Evolutionary conservation across 2,113 vertebrate species (phyloP).

Genomic region (Astatotilapia flaviijosephi): DNA sequence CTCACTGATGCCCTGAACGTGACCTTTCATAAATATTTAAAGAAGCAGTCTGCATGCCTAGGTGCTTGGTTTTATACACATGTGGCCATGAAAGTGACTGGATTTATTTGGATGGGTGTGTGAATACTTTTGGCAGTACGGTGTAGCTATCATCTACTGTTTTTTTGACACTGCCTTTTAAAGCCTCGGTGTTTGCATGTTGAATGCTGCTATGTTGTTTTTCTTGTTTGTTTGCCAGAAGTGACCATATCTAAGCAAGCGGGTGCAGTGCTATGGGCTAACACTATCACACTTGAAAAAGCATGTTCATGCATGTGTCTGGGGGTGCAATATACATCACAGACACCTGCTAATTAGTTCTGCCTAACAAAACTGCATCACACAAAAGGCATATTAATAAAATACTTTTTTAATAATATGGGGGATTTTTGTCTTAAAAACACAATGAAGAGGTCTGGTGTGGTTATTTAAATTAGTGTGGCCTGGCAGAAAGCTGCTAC

Average conservation of each 20-base stretch:
- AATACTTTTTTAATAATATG: rapidly evolving
- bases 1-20: not conserved
- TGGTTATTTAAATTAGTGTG: not conserved
- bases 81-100: not conserved
- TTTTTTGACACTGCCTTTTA: not conserved
- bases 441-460: not conserved
- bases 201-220: not conserved
- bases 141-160: not conserved
- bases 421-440: not conserved
- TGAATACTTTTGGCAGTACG: not conserved
- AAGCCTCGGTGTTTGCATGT: not conserved
- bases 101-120: not conserved
- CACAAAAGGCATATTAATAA: not conserved
- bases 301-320: not conserved
- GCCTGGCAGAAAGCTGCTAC: not conserved
- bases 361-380: not conserved
- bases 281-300: not conserved
- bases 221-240: not conserved
- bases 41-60: not conserved
- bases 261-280: not conserved
- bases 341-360: not conserved
- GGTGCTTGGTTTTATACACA: not conserved
- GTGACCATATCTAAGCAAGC: rapidly evolving
- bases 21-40: not conserved
- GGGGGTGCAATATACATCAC: not conserved